A percentile compares a stretch with the other conserved stretches of the same genome.
Conservation (phyloP, 2,113 vertebrate genomes). For the Macaca mulatta region DNA sequence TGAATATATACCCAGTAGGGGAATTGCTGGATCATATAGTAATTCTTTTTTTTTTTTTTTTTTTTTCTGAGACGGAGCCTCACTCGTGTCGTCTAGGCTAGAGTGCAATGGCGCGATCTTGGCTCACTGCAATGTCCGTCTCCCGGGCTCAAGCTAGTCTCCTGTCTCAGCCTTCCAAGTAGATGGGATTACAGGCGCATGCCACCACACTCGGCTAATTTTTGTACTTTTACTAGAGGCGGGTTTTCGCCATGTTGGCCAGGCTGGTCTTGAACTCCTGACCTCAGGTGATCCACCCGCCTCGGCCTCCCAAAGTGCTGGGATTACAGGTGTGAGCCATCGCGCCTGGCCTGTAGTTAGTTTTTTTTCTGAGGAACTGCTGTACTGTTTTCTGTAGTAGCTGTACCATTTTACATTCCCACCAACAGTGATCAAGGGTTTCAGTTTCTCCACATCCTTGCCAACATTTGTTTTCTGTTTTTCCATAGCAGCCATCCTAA, state of each 20-base stretch:
- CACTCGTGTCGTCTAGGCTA: not conserved
- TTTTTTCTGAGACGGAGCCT: not conserved
- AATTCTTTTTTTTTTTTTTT: not conserved
- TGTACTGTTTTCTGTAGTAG: not conserved
- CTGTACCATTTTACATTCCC: not conserved
- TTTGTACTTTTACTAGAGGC: not conserved
- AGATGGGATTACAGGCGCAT: too few relatives aligned
- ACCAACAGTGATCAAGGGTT: not conserved
- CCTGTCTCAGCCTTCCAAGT: not conserved
- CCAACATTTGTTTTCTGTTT: not conserved
- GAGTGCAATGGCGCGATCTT: not conserved
- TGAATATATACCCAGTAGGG: not conserved
- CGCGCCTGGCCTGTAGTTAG: not conserved
- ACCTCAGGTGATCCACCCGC: not conserved
- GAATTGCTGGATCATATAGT: too few relatives aligned
- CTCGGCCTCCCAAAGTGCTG: not conserved
- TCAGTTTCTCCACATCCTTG: not conserved
- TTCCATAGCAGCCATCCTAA: not conserved
- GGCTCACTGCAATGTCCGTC: not conserved
- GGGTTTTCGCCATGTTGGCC: not conserved
- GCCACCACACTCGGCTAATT: rapidly evolving
- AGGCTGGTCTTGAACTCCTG: not conserved
- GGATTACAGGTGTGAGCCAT: not conserved
- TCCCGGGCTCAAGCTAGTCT: not conserved
- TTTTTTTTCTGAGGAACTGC: not conserved